These are phyloP conservation scores for Daubentonia madagascariensis DNA, from an alignment of 2,113 vertebrate genomes.

Conservation along the genomic window DNA sequence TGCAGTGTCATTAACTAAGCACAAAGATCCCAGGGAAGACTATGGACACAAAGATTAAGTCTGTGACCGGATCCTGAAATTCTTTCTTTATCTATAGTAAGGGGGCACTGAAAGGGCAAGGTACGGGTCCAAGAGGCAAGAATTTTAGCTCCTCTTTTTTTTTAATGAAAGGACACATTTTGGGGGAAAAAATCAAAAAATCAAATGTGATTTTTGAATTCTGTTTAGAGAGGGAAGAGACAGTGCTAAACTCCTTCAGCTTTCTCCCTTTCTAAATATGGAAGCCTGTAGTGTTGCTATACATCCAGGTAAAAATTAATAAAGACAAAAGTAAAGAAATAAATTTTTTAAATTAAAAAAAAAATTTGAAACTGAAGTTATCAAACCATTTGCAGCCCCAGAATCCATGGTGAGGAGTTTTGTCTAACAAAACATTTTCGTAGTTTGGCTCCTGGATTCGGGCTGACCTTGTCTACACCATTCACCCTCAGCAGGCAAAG, in stretches of 20 bases:
- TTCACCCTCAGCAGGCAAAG: background rate
- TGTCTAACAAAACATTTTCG: background rate
- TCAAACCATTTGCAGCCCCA: background rate
- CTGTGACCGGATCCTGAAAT: background rate
- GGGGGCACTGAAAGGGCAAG: background rate
- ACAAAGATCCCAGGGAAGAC: background rate
- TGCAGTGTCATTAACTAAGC: background rate
- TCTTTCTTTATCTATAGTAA: background rate
- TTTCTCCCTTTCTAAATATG: background rate
- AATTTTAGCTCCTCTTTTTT: background rate
- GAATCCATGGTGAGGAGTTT: background rate
- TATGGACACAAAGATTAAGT: background rate
- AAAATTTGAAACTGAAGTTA: background rate
- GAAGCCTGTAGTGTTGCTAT: too few relatives aligned
- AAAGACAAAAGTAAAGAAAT: too few relatives aligned
- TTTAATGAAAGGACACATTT: background rate
- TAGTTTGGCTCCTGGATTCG: background rate
- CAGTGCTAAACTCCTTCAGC: background rate
- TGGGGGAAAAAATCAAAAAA: background rate
- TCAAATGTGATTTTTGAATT: background rate
- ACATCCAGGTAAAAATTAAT: too few relatives aligned
- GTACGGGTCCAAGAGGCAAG: background rate
- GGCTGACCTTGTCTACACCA: background rate
- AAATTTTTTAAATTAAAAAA: too few relatives aligned
- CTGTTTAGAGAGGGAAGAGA: background rate